Base-by-base conservation (phyloP, 2,113 vertebrate genomes). In the Synodontis membranacea region DNA sequence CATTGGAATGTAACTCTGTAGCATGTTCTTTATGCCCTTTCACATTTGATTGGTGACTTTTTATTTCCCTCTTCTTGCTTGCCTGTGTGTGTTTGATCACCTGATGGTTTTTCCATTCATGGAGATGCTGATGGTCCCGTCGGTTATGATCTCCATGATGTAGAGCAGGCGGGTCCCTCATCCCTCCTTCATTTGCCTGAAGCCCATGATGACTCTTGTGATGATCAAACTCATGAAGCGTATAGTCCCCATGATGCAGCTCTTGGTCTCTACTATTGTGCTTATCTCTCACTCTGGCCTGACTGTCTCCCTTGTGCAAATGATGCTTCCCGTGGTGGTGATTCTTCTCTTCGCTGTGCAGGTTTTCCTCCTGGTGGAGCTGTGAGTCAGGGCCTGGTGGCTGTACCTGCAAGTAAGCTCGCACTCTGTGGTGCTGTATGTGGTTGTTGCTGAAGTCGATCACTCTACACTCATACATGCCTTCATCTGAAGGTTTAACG, bases 381-480 rank as follows among this genome's bases (percentile, higher is more conserved):
- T 94, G 93, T 91, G 96, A 95, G 90, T 95, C 95, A 83, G 93
- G 91, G 21, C 95, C 91, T 95, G 95, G 94, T 95, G 95, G 52
- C 95, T 96, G 92, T 95, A 99, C 97, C 91, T 97, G 96, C 91
- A 99, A 95, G 92, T 96, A 98, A 1, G 98, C 98, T 90, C 96
- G 95, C 90, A 96, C 97, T 58, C 96, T 96, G 94, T 99, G 97
- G 92, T 97, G 97, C 90, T 96, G 96, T 0, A 96, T 94, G 15
- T 95, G 95, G 60, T 95, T 95, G 14, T 97, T 97, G 46, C 98
- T 98, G 94, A 97, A 97, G 94, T 99, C 97, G 74, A 98, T 97
- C 90, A 99, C 98, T 0, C 97, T 95, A 91, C 98, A 99, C 89
- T 99, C 97, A 6, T 99, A 99, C 1, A 96, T 97, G 46, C 98